Evolutionary conservation across 2,888 invertebrate species (phyloP).

Genomic region (Cheilosia pagana): DNA sequence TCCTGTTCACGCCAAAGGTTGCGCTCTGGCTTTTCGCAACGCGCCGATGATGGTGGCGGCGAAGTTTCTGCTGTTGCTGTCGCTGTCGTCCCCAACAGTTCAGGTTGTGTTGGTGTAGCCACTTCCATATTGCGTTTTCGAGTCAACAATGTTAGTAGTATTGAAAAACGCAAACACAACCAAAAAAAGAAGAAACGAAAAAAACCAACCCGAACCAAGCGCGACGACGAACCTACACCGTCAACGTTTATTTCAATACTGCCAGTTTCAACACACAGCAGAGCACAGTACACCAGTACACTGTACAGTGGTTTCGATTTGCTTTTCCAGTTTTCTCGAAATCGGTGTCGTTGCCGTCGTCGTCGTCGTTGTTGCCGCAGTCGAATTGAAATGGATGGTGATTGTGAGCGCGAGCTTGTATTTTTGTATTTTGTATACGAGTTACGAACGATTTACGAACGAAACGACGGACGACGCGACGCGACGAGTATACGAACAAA

Average conservation of each 20-base stretch:
- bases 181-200: conserved; percentile 66
- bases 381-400: conserved; percentile 69
- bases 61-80: conserved; percentile 29
- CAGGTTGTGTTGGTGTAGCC: conserved; percentile 76
- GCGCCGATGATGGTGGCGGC: conserved; percentile 39
- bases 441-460: conserved; percentile 53
- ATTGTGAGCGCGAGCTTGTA: conserved; percentile 64
- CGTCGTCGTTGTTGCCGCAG: conserved; percentile 4
- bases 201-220: conserved; percentile 74
- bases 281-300: conserved; percentile 22
- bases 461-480: no score
- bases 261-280: conserved; percentile 76
- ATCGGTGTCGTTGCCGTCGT: conserved; percentile 51
- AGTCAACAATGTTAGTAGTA: conserved; percentile 38
- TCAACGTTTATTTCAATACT: conserved; percentile 81
- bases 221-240: conserved; percentile 77
- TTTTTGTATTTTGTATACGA: conserved; percentile 26
- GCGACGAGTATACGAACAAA: conserved; percentile 43
- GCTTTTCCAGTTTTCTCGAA: conserved; percentile 64
- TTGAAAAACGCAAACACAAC: conserved; percentile 56
- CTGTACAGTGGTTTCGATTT: conserved; percentile 31
- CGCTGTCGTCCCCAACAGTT: conserved; percentile 31
- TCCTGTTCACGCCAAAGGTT: conserved; percentile 82
- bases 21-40: conserved; percentile 79
- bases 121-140: conserved; percentile 49